These are phyloP conservation scores for Fulmarus glacialis DNA, from an alignment of 2,113 vertebrate species.

Conservation along the genomic window DNA sequence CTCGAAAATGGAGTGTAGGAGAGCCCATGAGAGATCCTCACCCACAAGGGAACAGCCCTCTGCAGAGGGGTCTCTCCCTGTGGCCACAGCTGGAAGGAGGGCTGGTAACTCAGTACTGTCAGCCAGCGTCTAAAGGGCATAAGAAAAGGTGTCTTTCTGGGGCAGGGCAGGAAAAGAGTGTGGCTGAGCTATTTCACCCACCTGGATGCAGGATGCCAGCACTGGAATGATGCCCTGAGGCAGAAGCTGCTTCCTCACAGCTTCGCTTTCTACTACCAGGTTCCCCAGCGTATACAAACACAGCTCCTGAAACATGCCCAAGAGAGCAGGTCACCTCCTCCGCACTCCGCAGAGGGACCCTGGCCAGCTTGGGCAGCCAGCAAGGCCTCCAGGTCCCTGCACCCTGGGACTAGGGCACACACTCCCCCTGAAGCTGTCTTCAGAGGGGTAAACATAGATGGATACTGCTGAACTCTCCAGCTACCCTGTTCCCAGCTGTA, in stretches of 20 bases:
- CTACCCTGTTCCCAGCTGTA: background rate
- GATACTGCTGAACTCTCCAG: background rate
- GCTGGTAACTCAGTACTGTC: background rate
- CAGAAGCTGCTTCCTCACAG: constrained; percentile 86
- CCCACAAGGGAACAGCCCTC: accelerated
- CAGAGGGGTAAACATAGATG: background rate
- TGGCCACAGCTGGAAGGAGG: background rate
- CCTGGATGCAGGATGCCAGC: constrained; percentile 87
- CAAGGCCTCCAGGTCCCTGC: background rate
- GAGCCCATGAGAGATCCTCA: background rate
- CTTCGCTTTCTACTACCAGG: constrained; percentile 85
- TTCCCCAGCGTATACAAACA: constrained; percentile 96
- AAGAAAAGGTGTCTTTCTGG: background rate
- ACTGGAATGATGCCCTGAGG: constrained; percentile 90
- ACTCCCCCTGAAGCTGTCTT: background rate
- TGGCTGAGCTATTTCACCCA: constrained; percentile 51
- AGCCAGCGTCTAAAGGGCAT: background rate
- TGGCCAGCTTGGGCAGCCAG: background rate
- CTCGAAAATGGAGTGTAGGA: background rate
- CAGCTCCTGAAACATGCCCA: constrained; percentile 81
- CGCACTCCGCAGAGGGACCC: accelerated
- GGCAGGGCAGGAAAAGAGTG: background rate
- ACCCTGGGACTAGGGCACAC: background rate
- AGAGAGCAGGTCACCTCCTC: background rate
- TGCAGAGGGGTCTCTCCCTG: background rate